Conservation (phyloP, 2,113 vertebrate species). For the Mellivora capensis region DNA sequence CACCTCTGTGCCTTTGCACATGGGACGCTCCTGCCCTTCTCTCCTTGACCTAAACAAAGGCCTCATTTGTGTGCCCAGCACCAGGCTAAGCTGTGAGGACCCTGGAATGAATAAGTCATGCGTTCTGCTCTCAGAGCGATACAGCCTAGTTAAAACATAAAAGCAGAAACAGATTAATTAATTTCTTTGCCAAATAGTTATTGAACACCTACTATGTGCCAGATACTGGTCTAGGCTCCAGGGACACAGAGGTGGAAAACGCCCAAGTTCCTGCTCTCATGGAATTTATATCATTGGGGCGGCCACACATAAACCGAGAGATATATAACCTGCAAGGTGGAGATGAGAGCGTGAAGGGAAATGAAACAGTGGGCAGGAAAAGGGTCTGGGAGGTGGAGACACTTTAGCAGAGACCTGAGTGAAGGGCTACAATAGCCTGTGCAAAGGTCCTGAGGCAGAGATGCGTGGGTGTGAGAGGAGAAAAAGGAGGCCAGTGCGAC, state of each 20-base stretch:
- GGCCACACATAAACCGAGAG: not conserved
- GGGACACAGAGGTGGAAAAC: not conserved
- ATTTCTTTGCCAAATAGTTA: not conserved
- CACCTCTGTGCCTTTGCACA: not conserved
- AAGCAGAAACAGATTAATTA: not conserved
- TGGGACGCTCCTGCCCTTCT: not conserved
- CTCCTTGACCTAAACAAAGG: not conserved
- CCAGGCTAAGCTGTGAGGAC: not conserved
- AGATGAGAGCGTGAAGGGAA: not conserved
- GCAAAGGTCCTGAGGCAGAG: not conserved
- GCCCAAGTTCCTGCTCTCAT: not conserved
- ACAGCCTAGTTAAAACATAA: not conserved
- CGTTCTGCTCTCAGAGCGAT: not conserved
- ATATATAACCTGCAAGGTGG: accelerated
- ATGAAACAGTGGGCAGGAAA: not conserved
- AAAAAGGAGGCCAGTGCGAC: not conserved
- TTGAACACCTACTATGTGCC: not conserved
- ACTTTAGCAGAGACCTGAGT: not conserved
- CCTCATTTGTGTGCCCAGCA: not conserved
- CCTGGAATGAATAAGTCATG: not conserved
- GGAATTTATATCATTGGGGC: not conserved
- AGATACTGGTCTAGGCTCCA: not conserved
- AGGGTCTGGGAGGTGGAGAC: not conserved
- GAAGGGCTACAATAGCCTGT: not conserved
- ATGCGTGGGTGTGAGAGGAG: not conserved